Evolutionary conservation across 2,113 vertebrate species (phyloP).

Genomic region (Mungos mungo): DNA sequence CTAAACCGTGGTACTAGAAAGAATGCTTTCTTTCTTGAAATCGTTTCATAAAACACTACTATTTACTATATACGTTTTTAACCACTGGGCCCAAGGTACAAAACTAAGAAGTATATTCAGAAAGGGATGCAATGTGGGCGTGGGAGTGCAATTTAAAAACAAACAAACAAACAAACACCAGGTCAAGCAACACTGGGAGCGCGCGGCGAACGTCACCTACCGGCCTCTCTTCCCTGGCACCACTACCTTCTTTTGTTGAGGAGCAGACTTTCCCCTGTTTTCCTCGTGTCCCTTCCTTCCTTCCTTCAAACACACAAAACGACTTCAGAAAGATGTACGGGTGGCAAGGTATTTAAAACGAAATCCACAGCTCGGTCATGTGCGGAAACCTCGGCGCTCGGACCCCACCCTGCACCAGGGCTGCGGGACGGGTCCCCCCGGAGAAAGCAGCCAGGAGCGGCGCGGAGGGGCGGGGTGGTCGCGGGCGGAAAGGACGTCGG

Average conservation of each 20-base stretch:
- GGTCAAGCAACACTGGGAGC: background rate
- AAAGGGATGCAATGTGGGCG: background rate
- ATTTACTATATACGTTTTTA: background rate
- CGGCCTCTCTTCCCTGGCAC: accelerated
- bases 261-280: background rate
- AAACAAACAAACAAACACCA: background rate
- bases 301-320: background rate
- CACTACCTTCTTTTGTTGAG: background rate
- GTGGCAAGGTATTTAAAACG: background rate
- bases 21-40: slow-evolving; percentile 48
- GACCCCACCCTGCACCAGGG: background rate
- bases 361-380: background rate
- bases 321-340: background rate
- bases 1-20: slow-evolving; percentile 18
- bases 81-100: background rate
- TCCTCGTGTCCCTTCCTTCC: background rate
- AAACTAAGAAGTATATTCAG: background rate
- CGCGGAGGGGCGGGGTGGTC: background rate
- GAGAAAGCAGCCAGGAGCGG: background rate
- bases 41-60: background rate
- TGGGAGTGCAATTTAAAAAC: background rate
- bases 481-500: background rate
- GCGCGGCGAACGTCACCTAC: background rate
- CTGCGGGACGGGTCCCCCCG: background rate
- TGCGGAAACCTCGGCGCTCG: background rate